These are phyloP conservation scores for Heptranchias perlo DNA, from an alignment of 2,113 vertebrate genomes.

Conservation along the genomic window DNA sequence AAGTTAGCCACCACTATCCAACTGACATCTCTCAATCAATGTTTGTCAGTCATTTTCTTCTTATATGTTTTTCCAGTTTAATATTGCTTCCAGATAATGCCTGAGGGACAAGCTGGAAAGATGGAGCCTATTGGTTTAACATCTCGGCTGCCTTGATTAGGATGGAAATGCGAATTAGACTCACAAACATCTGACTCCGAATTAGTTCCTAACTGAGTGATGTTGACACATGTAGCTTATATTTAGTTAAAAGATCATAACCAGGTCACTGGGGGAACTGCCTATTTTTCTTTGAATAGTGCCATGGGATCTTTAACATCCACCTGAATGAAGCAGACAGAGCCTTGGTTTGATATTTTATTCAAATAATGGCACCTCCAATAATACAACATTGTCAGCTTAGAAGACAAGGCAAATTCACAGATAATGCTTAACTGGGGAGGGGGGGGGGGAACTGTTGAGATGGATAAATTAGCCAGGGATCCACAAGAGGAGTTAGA, in stretches of 20 bases:
- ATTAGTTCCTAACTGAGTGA: not conserved
- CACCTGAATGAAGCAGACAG: not conserved
- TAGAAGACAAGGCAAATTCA: not conserved
- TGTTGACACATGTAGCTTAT: not conserved
- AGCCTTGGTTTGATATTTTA: not conserved
- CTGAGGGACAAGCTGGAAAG: not conserved
- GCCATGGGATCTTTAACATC: not conserved
- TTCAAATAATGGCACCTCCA: not conserved
- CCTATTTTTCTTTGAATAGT: not conserved
- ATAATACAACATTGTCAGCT: not conserved
- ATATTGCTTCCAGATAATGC: not conserved
- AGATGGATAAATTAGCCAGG: not conserved
- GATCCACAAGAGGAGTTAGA: not conserved
- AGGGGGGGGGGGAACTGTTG: not conserved
- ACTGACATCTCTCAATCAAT: not conserved
- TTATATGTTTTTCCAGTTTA: not conserved
- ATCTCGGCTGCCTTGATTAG: not conserved
- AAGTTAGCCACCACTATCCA: not conserved
- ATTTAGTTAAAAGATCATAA: not conserved
- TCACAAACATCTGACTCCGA: not conserved
- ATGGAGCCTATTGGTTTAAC: not conserved
- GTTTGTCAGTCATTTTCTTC: not conserved
- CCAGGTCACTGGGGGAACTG: not conserved
- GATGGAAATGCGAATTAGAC: not conserved
- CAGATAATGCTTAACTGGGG: not conserved